A percentile compares a stretch with the other conserved stretches of the same genome.
These are phyloP conservation scores for Ceratotherium simum DNA, from an alignment of 2,113 vertebrate genomes.

Conservation along the genomic window DNA sequence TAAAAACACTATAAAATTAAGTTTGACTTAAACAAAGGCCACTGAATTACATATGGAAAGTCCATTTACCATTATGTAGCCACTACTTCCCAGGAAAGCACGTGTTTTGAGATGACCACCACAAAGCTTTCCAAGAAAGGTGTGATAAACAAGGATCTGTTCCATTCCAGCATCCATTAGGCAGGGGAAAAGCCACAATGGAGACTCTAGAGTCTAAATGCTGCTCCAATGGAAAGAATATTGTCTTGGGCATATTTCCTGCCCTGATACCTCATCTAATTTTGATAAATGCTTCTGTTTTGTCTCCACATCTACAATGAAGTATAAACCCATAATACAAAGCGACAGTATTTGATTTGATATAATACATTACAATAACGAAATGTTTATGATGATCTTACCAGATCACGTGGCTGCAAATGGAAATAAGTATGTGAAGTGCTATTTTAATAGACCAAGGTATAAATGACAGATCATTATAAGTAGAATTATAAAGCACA, in stretches of 20 bases:
- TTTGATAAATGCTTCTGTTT: conserved; percentile 20
- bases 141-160: background rate
- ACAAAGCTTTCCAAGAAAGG: background rate
- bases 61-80: background rate
- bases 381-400: background rate
- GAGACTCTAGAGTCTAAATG: background rate
- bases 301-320: background rate
- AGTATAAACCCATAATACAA: background rate
- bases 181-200: background rate
- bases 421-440: background rate
- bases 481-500: background rate
- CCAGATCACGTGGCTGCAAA: background rate
- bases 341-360: background rate
- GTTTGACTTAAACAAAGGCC: background rate
- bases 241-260: background rate
- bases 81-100: background rate
- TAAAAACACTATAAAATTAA: background rate
- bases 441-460: background rate
- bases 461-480: background rate
- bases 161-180: background rate
- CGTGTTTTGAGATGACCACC: background rate
- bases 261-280: background rate
- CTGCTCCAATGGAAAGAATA: background rate
- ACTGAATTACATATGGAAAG: background rate
- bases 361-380: background rate